Base-by-base conservation (phyloP, 2,888 invertebrate species). In the Sphaerophoria taeniata region DNA sequence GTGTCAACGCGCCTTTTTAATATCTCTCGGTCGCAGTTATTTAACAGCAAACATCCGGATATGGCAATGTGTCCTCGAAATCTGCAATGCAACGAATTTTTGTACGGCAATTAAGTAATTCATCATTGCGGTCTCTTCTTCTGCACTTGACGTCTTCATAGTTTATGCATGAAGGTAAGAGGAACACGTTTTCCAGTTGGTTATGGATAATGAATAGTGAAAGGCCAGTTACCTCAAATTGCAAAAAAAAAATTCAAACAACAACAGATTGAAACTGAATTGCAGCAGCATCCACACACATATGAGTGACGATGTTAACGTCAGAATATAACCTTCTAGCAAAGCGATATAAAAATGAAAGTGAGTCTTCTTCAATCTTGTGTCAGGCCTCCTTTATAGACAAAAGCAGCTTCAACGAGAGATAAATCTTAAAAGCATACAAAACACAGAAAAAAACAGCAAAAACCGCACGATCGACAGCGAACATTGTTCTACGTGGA, bases 311-410 rank as follows among this genome's bases (percentile, higher is more conserved):
- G n/a, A 53, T 60, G 9, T 34, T 36, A 47, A 51, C 51, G 43
- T 45, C 74, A 55, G 74, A 74, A 74, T 79, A 60, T 80, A 61
- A 74, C 79, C 79, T 80, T 80, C 79, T 61, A 49, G 24, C 36
- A 33, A 34, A n/a, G 51, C 45, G 31, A 34, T 69, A 45, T 55
- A 43, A 69, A 80, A 74, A 63, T 61, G 79, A 80, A 80, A 80
- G 79, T 80, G 74, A 80, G 69, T 80, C 77, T 77, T 70, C 79
- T 61, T 79, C 45, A 45, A 65, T 24, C 45, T 74, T 72, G 12
- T 47, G 24, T 55, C 39, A 55, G 47, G 14, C 36, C 2, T 24
- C 24, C 24, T 24, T 2, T 24, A 24, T 24, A 24, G 24, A 12
- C 24, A 11, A 49, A 4, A 65, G 34, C 6, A 9, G 9, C 39